Conservation (phyloP, 2,888 invertebrate genomes). For the Pandemis corylana region DNA sequence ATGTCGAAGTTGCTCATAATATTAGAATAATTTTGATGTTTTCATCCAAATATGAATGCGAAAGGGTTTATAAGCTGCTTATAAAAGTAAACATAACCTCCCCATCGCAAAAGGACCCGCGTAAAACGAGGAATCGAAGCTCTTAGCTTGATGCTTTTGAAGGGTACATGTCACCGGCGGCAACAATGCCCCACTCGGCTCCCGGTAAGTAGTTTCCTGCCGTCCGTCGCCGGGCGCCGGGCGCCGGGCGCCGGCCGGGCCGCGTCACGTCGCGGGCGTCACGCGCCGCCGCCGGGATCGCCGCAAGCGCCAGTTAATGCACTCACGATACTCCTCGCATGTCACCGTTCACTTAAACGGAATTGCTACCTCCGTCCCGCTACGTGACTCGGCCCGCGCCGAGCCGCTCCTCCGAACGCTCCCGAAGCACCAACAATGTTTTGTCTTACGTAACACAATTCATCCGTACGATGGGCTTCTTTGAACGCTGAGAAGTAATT, state of each 20-base stretch:
- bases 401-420: not conserved
- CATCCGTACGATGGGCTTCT: conserved; percentile 37
- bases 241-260: conserved; percentile 15
- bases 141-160: not conserved
- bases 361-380: conserved; percentile 39
- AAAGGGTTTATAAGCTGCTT: not conserved
- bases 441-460: conserved; percentile 35
- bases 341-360: conserved; percentile 55
- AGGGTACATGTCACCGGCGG: not conserved
- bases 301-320: conserved; percentile 48
- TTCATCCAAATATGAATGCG: not conserved
- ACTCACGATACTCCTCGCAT: conserved; percentile 56
- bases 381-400: conserved; percentile 15
- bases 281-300: conserved; percentile 40
- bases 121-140: not conserved
- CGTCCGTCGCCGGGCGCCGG: not conserved
- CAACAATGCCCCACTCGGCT: not conserved
- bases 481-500: conserved; percentile 37
- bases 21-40: not conserved
- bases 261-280: not conserved
- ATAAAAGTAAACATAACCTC: not conserved
- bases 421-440: conserved; percentile 22
- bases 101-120: not conserved
- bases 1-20: not conserved
- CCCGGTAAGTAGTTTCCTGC: not conserved